These are phyloP conservation scores for Dendrolimus kikuchii DNA, from an alignment of 1,140 invertebrate species.

Conservation along the genomic window DNA sequence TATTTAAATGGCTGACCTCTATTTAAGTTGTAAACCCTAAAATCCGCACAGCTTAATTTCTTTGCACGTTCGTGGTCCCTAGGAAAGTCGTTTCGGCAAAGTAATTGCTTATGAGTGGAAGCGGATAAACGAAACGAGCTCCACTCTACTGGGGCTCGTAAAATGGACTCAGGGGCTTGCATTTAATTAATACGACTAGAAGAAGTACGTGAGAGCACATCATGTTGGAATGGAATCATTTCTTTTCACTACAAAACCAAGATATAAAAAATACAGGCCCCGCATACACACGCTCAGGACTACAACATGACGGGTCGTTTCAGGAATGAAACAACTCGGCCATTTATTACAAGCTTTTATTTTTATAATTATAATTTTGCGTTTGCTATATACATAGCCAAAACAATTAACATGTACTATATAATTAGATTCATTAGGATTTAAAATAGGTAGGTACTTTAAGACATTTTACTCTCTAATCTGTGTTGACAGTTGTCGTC, in stretches of 20 bases:
- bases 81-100: constrained; percentile 49
- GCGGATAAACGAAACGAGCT: constrained; percentile 64
- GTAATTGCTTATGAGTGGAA: constrained; percentile 67
- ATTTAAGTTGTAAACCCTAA: constrained; percentile 38
- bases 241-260: constrained; percentile 49
- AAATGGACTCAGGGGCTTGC: constrained; percentile 64
- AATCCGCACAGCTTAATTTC: constrained; percentile 50
- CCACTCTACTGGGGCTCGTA: constrained; percentile 51
- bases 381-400: too few relatives aligned
- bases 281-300: constrained; percentile 23
- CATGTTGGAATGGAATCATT: constrained; percentile 49
- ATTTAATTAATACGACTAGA: constrained; percentile 65
- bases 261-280: constrained; percentile 26
- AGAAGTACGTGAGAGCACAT: constrained; percentile 52
- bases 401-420: too few relatives aligned
- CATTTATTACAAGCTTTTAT: too few relatives aligned
- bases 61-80: constrained; percentile 50
- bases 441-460: too few relatives aligned
- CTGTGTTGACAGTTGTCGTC: too few relatives aligned
- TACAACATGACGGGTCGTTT: background rate
- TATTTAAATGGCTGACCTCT: constrained; percentile 26
- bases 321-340: too few relatives aligned
- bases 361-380: too few relatives aligned
- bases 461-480: too few relatives aligned
- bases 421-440: too few relatives aligned